Evolutionary conservation across 2,797 vertebrate species (phyloP), one percentile per base, ranked within the genome.

Genomic region (Scyliorhinus canicula): DNA sequence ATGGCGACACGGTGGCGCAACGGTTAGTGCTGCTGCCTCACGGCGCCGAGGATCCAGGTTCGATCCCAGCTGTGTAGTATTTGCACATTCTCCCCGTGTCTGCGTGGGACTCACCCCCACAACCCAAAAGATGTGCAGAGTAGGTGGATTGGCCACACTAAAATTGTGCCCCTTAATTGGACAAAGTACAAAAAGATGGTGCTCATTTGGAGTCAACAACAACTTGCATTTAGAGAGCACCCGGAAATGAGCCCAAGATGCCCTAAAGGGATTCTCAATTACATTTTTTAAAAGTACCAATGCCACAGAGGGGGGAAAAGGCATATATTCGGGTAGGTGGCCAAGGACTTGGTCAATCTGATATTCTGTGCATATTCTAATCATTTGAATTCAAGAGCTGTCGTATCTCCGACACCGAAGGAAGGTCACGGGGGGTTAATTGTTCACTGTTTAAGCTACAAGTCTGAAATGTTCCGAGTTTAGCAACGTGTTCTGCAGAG

Each of bases 331-430:
- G 5, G 40, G 19, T 44, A 47, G 79, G 44, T 47, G 44, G 47
- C 79, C 19, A 26, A 82, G 6, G 21, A 40, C 40, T 82, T 82
- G 44, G 79, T 44, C 77, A 82, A 21, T 47, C 40, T 82, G 77
- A 19, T 47, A 82, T 82, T 47, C 79, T 19, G 16, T 47, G 44
- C 44, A 47, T 82, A 82, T 47, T 47, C 40, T 1, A 21, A 9
- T 82, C 44, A 82, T 82, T 47, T 82, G 40, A 82, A 82, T 82
- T 82, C 79, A 82, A 47, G 44, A 82, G 79, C 79, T 82, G 79
- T 47, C 21, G 5, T 8, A 82, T 35, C 35, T 55, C 84, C 84
- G 6, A 16, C 85, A 5, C 28, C 57, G 85, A 86, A 52, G 85
- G 40, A 47, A 82, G 79, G 79, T 82, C 79, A 26, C 40, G 44